A percentile compares a stretch with the other conserved stretches of the same genome.
phyloP scores from a whole-genome alignment of 2,113 vertebrate genomes.

The Apistogramma diplotaenia region DNA sequence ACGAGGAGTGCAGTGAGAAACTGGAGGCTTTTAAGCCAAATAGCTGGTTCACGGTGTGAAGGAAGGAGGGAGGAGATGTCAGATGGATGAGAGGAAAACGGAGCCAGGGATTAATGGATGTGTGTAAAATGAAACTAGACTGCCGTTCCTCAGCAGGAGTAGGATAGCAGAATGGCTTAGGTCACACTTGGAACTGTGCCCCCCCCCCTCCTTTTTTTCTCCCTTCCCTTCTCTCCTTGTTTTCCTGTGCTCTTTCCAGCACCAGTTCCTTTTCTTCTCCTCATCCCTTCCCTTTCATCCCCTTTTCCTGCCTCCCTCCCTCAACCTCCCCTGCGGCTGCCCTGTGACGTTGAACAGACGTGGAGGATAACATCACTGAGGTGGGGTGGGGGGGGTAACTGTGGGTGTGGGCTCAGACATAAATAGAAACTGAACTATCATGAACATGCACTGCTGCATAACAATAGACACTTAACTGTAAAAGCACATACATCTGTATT shows the following conservation, averaged over 20 bases:
- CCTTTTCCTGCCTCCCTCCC: neutral
- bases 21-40: constrained; percentile 25
- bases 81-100: neutral
- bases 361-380: constrained; percentile 43
- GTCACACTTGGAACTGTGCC: constrained; percentile 42
- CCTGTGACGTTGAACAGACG: constrained; percentile 53
- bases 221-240: neutral
- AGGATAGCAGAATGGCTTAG: constrained; percentile 33
- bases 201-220: neutral
- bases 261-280: constrained; percentile 8
- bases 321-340: constrained; percentile 32
- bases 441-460: constrained; percentile 20
- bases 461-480: neutral
- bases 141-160: constrained; percentile 12
- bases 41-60: neutral
- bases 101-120: constrained; percentile 24
- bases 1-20: neutral
- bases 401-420: constrained; percentile 9
- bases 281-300: neutral
- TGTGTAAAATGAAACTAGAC: constrained; percentile 37
- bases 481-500: constrained; percentile 5
- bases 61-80: constrained; percentile 1
- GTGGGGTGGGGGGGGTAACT: neutral
- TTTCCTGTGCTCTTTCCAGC: neutral
- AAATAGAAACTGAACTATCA: constrained; percentile 53